Evolutionary conservation across 2,113 vertebrate genomes (phyloP).

Genomic region (Aramus guarauna): DNA sequence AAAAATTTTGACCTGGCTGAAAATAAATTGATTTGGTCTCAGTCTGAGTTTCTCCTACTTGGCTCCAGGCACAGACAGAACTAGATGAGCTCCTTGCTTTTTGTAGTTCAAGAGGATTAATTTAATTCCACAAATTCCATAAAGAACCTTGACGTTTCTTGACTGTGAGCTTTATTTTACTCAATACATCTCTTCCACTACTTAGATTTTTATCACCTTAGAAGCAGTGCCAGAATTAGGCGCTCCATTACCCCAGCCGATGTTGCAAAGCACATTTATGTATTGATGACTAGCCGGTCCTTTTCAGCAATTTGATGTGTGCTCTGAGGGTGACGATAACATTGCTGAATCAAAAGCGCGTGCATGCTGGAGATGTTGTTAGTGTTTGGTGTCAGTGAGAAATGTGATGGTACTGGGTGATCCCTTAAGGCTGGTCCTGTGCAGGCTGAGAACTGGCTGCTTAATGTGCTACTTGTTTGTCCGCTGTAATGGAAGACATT

Average conservation of each 20-base stretch:
- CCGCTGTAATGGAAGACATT: neutral
- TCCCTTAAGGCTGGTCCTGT: neutral
- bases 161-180: conserved; percentile 5
- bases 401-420: neutral
- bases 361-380: neutral
- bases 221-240: neutral
- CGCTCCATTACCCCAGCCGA: neutral
- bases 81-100: neutral
- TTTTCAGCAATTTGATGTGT: neutral
- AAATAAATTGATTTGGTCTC: conserved; percentile 1
- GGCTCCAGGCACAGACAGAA: neutral
- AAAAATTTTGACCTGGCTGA: neutral
- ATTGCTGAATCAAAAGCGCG: neutral
- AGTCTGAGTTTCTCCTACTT: conserved; percentile 5
- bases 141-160: neutral
- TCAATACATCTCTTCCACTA: neutral
- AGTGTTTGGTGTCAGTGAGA: neutral
- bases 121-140: neutral
- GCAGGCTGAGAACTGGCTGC: neutral
- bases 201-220: conserved; percentile 23
- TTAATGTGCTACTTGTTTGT: neutral
- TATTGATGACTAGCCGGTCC: neutral
- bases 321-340: neutral
- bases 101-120: neutral
- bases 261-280: neutral